Conservation (phyloP, 1,140 invertebrate genomes). For the Pollicipes pollicipes region DNA sequence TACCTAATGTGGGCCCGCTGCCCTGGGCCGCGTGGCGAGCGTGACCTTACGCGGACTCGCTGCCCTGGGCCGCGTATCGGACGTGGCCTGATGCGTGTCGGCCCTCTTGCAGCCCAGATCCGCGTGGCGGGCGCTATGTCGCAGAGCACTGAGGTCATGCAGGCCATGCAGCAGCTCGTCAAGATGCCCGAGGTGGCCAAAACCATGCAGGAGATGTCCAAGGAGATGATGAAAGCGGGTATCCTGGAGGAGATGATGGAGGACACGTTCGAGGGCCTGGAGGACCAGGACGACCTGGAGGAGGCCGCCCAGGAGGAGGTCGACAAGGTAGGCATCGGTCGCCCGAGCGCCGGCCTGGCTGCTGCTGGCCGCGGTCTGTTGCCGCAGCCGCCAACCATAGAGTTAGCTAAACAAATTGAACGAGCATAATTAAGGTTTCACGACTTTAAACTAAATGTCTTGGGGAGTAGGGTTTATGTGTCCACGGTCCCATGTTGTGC, state of each 20-base stretch:
- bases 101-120: constrained; percentile 54
- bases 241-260: constrained; percentile 99
- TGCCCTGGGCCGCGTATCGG: too few relatives aligned
- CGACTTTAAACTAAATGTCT: too few relatives aligned
- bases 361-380: not conserved
- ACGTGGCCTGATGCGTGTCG: too few relatives aligned
- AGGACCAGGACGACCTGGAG: constrained; percentile 29
- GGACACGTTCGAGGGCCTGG: constrained; percentile 82
- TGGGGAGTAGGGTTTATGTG: too few relatives aligned
- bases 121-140: constrained; percentile 74
- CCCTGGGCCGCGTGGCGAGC: too few relatives aligned
- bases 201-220: constrained; percentile 93
- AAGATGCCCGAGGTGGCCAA: constrained; percentile 80
- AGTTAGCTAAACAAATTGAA: too few relatives aligned
- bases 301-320: constrained; percentile 22
- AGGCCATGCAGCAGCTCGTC: constrained; percentile 82
- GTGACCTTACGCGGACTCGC: too few relatives aligned
- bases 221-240: constrained; percentile 42
- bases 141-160: constrained; percentile 92
- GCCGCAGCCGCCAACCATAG: too few relatives aligned
- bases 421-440: too few relatives aligned
- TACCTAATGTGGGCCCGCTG: too few relatives aligned
- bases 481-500: too few relatives aligned
- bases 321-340: constrained; percentile 17
- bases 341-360: too few relatives aligned